Evolutionary conservation across 2,888 invertebrate species (phyloP).

Genomic region (Eustalomyia histrio): DNA sequence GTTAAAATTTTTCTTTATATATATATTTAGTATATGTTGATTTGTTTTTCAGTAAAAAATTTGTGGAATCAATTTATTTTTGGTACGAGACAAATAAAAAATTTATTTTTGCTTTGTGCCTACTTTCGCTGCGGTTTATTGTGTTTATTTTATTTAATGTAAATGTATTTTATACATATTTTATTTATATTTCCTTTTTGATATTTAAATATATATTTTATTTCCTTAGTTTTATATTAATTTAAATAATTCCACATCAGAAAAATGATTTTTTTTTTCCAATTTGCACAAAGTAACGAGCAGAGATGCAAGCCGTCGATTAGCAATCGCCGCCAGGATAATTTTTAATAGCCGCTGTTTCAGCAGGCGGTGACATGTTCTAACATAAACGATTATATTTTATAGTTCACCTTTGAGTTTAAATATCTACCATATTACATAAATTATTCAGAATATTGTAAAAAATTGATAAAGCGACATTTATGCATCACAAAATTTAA

Average conservation of each 20-base stretch:
- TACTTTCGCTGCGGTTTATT: conserved; percentile 43
- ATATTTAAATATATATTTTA: conserved; percentile 30
- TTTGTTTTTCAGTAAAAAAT: conserved; percentile 1
- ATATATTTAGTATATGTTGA: background rate
- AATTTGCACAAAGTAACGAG: conserved; percentile 49
- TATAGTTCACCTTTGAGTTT: no score
- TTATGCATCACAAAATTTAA: no score
- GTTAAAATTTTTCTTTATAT: conserved; percentile 7
- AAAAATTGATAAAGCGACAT: no score
- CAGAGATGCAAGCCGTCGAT: background rate
- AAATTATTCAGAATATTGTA: no score
- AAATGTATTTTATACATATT: background rate
- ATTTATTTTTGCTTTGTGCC: conserved; percentile 48
- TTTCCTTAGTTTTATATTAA: conserved; percentile 20
- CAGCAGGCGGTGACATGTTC: no score
- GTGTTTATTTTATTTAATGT: background rate
- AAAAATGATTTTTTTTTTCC: conserved; percentile 35
- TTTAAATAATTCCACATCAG: conserved; percentile 45
- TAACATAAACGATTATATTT: no score
- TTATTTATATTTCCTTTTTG: background rate
- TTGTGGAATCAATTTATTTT: conserved; percentile 25
- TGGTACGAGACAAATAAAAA: conserved; percentile 13
- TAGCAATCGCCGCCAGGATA: no score
- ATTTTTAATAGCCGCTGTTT: no score
- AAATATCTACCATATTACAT: no score